Evolutionary conservation across 2,888 invertebrate species (phyloP).

Genomic region (Clitarchus hookeri): DNA sequence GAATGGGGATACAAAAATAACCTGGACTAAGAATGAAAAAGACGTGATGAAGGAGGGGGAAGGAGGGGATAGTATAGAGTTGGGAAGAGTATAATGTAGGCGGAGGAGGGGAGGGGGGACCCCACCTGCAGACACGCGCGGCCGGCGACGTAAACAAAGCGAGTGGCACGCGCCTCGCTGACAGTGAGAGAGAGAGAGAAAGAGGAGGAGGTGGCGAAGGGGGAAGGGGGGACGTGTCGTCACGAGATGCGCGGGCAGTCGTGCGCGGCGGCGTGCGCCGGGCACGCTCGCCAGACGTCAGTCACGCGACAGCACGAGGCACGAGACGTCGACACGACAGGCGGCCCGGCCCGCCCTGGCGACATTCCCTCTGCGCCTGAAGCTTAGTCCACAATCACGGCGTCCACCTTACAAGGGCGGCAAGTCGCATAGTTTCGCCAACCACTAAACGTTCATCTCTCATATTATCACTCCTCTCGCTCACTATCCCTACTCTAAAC

Average conservation of each 20-base stretch:
- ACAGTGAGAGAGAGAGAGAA: background rate
- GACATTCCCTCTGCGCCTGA: no score
- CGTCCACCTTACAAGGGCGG: no score
- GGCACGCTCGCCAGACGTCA: background rate
- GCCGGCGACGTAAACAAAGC: no score
- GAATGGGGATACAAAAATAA: background rate
- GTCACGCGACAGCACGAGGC: background rate
- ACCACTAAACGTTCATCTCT: no score
- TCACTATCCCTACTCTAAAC: no score
- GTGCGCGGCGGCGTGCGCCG: slow-evolving; percentile 6
- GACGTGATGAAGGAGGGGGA: background rate
- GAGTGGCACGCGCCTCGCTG: background rate
- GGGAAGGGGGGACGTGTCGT: background rate
- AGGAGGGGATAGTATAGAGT: background rate
- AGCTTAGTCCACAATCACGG: no score
- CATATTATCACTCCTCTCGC: no score
- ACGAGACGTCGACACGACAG: background rate
- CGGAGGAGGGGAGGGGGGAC: slow-evolving; percentile 17
- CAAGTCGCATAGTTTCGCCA: no score
- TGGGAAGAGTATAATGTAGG: background rate
- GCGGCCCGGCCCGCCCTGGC: background rate
- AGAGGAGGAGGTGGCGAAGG: background rate
- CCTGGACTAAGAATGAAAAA: background rate
- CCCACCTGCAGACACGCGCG: no score
- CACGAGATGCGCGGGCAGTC: slow-evolving; percentile 3